phyloP scores from a whole-genome alignment of 92 coral and sea anemone genomes.

The Heliopora coerulea region DNA sequence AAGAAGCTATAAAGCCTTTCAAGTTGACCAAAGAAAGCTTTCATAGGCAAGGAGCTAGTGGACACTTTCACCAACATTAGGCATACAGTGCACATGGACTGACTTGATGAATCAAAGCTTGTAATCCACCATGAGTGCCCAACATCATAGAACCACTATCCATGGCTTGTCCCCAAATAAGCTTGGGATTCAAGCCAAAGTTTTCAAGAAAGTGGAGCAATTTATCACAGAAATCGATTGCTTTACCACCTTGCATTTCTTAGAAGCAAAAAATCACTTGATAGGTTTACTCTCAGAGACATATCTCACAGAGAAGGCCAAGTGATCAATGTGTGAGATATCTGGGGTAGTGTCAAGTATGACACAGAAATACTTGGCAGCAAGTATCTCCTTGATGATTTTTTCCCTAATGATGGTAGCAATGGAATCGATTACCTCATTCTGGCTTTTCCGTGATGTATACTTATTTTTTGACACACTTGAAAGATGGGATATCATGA shows the following conservation, averaged over 20 bases:
- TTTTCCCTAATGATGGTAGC: conserved; percentile 28
- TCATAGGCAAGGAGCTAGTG: conserved; percentile 14
- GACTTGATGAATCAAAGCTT: conserved; percentile 22
- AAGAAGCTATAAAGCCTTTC: conserved; percentile 27
- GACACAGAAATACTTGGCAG: too few species aligned
- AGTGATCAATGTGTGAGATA: too few species aligned
- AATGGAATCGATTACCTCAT: conserved; percentile 19
- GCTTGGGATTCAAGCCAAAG: conserved; percentile 17
- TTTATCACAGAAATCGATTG: conserved; percentile 28
- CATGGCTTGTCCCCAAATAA: conserved; percentile 29
- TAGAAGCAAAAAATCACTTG: conserved; percentile 27
- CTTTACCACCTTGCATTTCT: conserved; percentile 14
- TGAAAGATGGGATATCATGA: conserved; percentile 25
- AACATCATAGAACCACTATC: conserved; percentile 26
- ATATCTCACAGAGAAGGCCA: too few species aligned
- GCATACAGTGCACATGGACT: conserved; percentile 27
- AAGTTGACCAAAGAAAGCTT: conserved; percentile 16
- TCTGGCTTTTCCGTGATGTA: conserved; percentile 14
- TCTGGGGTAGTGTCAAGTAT: too few species aligned
- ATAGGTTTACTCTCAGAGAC: too few species aligned
- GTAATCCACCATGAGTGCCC: conserved; percentile 29
- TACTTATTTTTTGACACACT: conserved; percentile 1
- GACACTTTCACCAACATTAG: conserved; percentile 17
- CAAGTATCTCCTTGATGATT: conserved; percentile 20
- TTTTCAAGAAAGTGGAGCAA: conserved; percentile 6